Percentiles rank a stretch among this genome's conserved stretches.
Evolutionary conservation across 2,888 invertebrate species (phyloP).

Genomic region (Caenorhabditis sp.): DNA sequence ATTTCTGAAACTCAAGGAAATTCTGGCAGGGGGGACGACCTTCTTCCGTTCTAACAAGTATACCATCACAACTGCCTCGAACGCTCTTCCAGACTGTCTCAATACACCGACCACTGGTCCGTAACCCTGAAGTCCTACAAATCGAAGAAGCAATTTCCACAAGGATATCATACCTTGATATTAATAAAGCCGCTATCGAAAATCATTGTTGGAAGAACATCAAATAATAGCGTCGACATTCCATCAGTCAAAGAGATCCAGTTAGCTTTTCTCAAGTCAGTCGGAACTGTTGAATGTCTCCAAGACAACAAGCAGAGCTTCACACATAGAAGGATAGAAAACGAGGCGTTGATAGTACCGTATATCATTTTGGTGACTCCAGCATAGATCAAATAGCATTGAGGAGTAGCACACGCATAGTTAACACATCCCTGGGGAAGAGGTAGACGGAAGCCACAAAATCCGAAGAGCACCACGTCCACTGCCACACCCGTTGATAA

Average conservation of each 20-base stretch:
- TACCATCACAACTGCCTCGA: constrained; percentile 29
- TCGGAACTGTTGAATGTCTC: background rate
- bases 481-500: constrained; percentile 14
- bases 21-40: background rate
- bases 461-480: constrained; percentile 21
- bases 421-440: background rate
- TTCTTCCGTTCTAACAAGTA: constrained; percentile 23
- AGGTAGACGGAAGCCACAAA: constrained; percentile 36
- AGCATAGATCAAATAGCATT: constrained; percentile 17
- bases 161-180: background rate
- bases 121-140: background rate
- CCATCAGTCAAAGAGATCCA: constrained; percentile 49
- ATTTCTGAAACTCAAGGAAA: background rate
- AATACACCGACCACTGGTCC: constrained; percentile 19
- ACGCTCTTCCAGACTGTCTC: constrained; percentile 18
- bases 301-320: constrained; percentile 15
- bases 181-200: constrained; percentile 20
- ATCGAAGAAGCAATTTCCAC: background rate
- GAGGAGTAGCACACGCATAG: constrained; percentile 27
- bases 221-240: constrained; percentile 31
- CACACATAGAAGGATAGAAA: constrained; percentile 21
- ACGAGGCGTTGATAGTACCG: constrained; percentile 12
- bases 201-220: constrained; percentile 36
- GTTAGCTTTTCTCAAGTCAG: constrained; percentile 23
- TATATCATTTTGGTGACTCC: constrained; percentile 18